Evolutionary conservation across 2,113 vertebrate genomes (phyloP), one percentile per base, ranked within the genome.

Genomic region (Eptesicus fuscus): DNA sequence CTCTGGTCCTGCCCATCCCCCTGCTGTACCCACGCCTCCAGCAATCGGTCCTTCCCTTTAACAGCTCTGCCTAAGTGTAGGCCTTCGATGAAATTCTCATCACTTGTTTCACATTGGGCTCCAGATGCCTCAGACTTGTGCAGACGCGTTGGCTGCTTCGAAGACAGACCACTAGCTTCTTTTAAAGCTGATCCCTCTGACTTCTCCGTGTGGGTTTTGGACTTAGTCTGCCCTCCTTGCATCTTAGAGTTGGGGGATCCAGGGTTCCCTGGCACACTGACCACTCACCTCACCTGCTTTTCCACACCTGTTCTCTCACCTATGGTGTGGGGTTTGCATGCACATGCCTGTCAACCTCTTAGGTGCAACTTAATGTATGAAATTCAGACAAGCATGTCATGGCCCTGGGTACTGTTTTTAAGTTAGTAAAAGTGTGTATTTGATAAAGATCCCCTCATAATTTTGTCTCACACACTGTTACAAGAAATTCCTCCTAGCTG

Each of bases 191-290:
- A 10, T 44, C n/a, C 80, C 63, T 77, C 16, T 63, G 20, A n/a
- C 28, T 16, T 70, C 49, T 70, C 49, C 0, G 0, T 2, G 61
- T 40, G 17, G 32, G 56, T 10, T 32, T 49, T 16, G 28, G 9
- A 59, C 76, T 25, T 56, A 17, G 37, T 11, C 74, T 20, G 28
- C 28, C n/a, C 30, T 30, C 37, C 49, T 28, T 51, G 42, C 20
- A 0, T 69, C 89, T 82, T 20, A 65, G 1, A 32, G 44, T 56
- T 32, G 9, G 32, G 18, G 76, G 20, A 20, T 49, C 49, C 32
- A 16, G 8, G 59, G 11, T 12, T 23, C 14, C 63, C 53, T 5
- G 16, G 59, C 9, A 8, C 12, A 2, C 28, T 5, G 59, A 9
- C 82, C 35, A 44, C 28, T 2, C 2, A 1, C 63, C 35, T 44